Evolutionary conservation across 2,113 vertebrate species (phyloP), one percentile per base, ranked within the genome.

Genomic region (Carassius carassius): DNA sequence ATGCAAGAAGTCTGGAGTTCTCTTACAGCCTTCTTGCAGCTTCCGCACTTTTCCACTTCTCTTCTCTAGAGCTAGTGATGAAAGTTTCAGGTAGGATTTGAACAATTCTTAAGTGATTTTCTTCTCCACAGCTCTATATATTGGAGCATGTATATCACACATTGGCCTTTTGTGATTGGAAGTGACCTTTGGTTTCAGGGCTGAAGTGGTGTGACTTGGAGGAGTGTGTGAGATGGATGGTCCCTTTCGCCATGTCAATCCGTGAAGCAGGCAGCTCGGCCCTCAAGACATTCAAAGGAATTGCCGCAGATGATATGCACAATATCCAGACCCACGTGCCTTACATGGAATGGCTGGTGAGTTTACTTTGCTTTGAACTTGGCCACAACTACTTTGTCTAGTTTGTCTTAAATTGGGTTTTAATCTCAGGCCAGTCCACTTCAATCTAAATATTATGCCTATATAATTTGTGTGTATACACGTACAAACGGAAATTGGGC

Each of bases 21-120:
- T 92, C 96, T 0, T 96, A 96, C 0, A 94, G 97, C 4, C 72
- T 98, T 1, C 95, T 99, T 3, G 97, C 98, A 58, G 98, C 97
- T 35, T 97, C 97, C 1, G 98, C 97, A 67, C 91, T 99, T 54
- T 99, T 98, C 90, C 97, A 99, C 88, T 99, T 99, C 92, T 98
- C 97, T 0, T 99, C 96, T 0, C 86, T 95, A 58, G 97, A 99
- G 73, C 54, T 99, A 85, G 96, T 97, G 91, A 94, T 97, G 82
- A 98, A 94, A 23, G 98, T 99, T 88, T 97, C 98, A 75, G 98
- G 98, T 99, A 94, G 7, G 32, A 9, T 25, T 17, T 25, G 3
- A 37, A 37, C 35, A 37, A 37, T 1, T 41, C 5, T 2, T 16
- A 2, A 7, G 25, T 63, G 58, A 23, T 16, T 65, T 29, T 65